phyloP scores from a whole-genome alignment of 2,888 invertebrate species.

The Leptura quadrifasciata region DNA sequence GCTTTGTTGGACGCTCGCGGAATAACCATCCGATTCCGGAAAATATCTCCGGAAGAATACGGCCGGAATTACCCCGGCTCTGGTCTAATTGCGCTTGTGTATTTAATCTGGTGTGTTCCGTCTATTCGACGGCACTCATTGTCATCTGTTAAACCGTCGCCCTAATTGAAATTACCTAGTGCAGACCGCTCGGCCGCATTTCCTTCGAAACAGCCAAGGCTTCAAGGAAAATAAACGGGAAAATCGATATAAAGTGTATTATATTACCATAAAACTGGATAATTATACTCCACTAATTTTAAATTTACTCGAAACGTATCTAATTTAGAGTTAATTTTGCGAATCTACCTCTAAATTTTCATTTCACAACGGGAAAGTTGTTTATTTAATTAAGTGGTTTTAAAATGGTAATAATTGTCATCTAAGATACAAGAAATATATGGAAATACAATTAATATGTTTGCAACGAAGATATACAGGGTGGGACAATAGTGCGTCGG shows the following conservation, averaged over 20 bases:
- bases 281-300: constrained; percentile 10
- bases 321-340: constrained; percentile 11
- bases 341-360: no score
- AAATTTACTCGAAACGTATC: constrained; percentile 3
- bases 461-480: no score
- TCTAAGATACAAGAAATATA: no score
- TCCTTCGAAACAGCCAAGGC: neutral
- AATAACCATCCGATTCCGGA: constrained; percentile 61
- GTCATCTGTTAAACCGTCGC: constrained; percentile 48
- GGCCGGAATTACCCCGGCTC: constrained; percentile 56
- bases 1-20: constrained; percentile 62
- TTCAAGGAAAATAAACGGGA: constrained; percentile 19
- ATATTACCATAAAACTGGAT: constrained; percentile 13
- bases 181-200: constrained; percentile 15
- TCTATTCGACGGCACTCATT: constrained; percentile 48
- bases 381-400: no score
- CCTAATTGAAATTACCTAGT: constrained; percentile 52
- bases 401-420: no score
- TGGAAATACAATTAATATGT: no score
- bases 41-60: constrained; percentile 64
- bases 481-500: no score
- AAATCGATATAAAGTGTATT: constrained; percentile 30
- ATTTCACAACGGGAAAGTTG: no score
- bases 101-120: constrained; percentile 56
- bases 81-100: constrained; percentile 59